Percentiles rank a stretch among this genome's conserved stretches.
Evolutionary conservation across 2,888 invertebrate species (phyloP).

Genomic region (Andrena dorsata): DNA sequence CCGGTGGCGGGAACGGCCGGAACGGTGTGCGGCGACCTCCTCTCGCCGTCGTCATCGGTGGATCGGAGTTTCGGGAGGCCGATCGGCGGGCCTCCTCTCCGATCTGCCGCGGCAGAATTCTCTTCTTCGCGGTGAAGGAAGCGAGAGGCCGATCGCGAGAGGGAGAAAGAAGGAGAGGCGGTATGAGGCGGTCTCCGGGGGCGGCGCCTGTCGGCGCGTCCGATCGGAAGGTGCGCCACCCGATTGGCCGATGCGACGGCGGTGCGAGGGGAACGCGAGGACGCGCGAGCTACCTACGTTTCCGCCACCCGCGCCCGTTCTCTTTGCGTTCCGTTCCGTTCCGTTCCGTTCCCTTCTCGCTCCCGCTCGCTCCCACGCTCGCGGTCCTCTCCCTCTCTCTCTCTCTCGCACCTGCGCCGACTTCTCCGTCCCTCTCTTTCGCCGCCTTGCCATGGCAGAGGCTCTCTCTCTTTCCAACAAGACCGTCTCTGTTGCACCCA

Average conservation of each 20-base stretch:
- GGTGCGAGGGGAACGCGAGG: slow-evolving; percentile 71
- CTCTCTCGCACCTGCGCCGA: slow-evolving; percentile 15
- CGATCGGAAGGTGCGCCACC: slow-evolving; percentile 70
- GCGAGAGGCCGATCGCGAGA: slow-evolving; percentile 63
- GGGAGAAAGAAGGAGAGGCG: slow-evolving; percentile 74
- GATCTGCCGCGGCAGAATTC: slow-evolving; percentile 62
- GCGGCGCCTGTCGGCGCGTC: slow-evolving; percentile 76
- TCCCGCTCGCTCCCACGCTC: slow-evolving; percentile 21
- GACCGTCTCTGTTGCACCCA: slow-evolving; percentile 25
- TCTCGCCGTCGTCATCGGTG: slow-evolving; percentile 68
- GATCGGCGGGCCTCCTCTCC: slow-evolving; percentile 67
- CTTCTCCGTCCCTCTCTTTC: slow-evolving; percentile 17
- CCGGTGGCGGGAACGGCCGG: slow-evolving; percentile 25
- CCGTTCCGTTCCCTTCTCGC: slow-evolving; percentile 30
- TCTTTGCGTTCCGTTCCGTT: slow-evolving; percentile 18
- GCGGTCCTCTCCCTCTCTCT: slow-evolving; percentile 13
- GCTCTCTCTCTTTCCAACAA: slow-evolving; percentile 17
- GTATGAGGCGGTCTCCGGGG: slow-evolving; percentile 79
- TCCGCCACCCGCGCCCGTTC: slow-evolving; percentile 68
- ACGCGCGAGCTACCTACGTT: slow-evolving; percentile 72
- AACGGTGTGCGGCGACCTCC: slow-evolving; percentile 50
- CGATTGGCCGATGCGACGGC: slow-evolving; percentile 67
- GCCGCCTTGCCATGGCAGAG: slow-evolving; percentile 23
- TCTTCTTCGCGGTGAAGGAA: slow-evolving; percentile 56
- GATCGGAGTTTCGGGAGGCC: slow-evolving; percentile 71